Conservation (phyloP, 2,888 invertebrate genomes). For the Drosophila koepferae region DNA sequence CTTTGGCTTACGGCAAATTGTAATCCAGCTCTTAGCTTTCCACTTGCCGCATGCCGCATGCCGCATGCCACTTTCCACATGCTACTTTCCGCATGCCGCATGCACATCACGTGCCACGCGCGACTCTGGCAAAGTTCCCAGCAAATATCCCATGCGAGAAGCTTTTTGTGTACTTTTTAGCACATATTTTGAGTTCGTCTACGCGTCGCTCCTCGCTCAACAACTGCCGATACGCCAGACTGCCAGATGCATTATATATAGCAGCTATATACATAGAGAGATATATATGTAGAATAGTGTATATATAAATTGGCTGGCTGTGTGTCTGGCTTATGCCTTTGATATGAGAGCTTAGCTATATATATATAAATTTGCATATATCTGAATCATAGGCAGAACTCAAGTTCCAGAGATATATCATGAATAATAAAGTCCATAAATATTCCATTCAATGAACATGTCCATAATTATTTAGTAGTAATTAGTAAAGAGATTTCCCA, state of each 20-base stretch:
- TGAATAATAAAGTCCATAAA: neutral
- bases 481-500: too few species aligned
- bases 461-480: too few species aligned
- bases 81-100: conserved; percentile 40
- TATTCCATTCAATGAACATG: neutral
- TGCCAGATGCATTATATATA: conserved; percentile 28
- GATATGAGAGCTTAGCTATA: neutral
- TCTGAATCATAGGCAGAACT: too few species aligned
- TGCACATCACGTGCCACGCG: conserved; percentile 71
- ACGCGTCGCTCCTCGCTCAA: conserved; percentile 22
- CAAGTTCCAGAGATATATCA: neutral
- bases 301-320: neutral
- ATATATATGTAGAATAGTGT: neutral
- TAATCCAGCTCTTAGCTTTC: conserved; percentile 57
- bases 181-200: conserved; percentile 64
- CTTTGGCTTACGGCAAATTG: conserved; percentile 37
- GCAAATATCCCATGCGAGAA: conserved; percentile 63
- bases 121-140: conserved; percentile 66
- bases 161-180: conserved; percentile 67
- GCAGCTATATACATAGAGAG: neutral
- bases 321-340: conserved; percentile 14
- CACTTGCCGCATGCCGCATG: conserved; percentile 13
- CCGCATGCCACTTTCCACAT: conserved; percentile 25
- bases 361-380: neutral
- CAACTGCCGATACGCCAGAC: conserved; percentile 30